Evolutionary conservation across 2,797 vertebrate species (phyloP).

Genomic region (Taeniopygia guttata): DNA sequence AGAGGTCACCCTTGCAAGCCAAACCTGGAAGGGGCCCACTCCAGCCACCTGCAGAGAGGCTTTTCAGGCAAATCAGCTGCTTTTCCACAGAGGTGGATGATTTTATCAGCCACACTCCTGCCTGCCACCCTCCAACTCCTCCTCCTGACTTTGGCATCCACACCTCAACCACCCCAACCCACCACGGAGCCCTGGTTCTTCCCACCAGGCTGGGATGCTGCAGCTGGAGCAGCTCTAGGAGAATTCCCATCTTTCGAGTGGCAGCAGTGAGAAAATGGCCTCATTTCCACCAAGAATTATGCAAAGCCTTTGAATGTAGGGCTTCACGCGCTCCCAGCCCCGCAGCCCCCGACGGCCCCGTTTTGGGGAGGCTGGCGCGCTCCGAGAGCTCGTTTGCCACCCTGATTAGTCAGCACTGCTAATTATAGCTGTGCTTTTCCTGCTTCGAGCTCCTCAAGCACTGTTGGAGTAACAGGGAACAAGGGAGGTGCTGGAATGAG

Average conservation of each 20-base stretch:
- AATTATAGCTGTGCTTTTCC: slow-evolving; percentile 20
- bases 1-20: not conserved
- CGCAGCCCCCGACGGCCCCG: not conserved
- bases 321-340: not conserved
- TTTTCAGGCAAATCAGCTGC: not conserved
- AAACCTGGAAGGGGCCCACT: accelerated
- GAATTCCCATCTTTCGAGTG: not conserved
- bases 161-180: not conserved
- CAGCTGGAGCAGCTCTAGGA: accelerated
- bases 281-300: not conserved
- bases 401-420: slow-evolving; percentile 60
- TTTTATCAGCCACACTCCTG: not conserved
- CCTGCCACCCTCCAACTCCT: not conserved
- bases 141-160: accelerated
- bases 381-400: not conserved
- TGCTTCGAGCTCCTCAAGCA: not conserved
- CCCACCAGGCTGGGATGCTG: not conserved
- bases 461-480: not conserved
- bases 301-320: slow-evolving; percentile 19
- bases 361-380: not conserved
- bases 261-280: not conserved
- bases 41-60: accelerated
- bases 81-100: not conserved
- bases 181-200: accelerated
- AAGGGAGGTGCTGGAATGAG: not conserved